Evolutionary conservation across 2,113 vertebrate species (phyloP).

Genomic region (Arvicanthis niloticus): DNA sequence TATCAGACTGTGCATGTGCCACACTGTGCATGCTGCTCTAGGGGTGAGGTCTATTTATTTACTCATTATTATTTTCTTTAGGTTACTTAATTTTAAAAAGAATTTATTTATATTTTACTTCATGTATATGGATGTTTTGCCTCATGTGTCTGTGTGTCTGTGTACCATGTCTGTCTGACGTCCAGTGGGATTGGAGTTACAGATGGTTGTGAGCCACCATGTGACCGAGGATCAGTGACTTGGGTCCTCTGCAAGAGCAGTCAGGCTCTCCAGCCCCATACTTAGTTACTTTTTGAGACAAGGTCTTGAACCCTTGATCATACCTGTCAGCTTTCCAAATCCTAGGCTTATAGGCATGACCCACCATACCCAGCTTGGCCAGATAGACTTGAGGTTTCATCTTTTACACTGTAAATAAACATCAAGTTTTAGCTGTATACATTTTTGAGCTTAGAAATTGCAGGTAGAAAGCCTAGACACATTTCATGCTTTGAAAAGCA

Average conservation of each 20-base stretch:
- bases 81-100: not conserved
- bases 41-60: not conserved
- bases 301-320: not conserved
- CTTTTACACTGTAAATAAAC: not conserved
- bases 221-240: not conserved
- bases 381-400: not conserved
- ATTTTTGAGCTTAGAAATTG: not conserved
- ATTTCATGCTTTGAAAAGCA: not conserved
- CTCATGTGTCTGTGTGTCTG: not conserved
- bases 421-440: not conserved
- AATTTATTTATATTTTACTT: not conserved
- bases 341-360: not conserved
- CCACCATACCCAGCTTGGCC: too few relatives aligned
- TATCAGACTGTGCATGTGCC: accelerated
- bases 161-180: not conserved
- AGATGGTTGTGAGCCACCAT: not conserved
- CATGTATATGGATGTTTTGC: not conserved
- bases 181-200: too few relatives aligned
- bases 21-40: not conserved
- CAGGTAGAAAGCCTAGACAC: not conserved
- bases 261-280: not conserved
- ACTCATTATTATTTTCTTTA: not conserved
- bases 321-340: not conserved
- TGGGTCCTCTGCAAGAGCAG: not conserved
- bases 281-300: not conserved